Conservation (phyloP, 2,888 invertebrate genomes). For the Eulithis prunata region DNA sequence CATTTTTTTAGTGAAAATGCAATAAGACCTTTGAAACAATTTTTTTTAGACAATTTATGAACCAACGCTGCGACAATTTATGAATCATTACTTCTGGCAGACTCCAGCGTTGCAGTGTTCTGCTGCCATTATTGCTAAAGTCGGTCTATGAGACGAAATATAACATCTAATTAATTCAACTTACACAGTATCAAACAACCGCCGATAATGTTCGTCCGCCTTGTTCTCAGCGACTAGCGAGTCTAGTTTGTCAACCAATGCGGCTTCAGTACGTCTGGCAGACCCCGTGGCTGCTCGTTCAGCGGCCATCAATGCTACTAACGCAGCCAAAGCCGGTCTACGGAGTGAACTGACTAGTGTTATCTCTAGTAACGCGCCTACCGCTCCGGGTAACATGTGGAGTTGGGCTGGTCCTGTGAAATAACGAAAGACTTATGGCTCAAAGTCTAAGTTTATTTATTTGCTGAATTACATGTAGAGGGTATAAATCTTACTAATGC, state of each 20-base stretch:
- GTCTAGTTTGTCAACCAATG: constrained; percentile 96
- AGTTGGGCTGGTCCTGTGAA: constrained; percentile 90
- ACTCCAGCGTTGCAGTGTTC: not conserved
- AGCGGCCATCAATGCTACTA: constrained; percentile 98
- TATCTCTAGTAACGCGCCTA: constrained; percentile 96
- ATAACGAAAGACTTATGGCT: not conserved
- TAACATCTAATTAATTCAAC: constrained; percentile 64
- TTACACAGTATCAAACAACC: constrained; percentile 98
- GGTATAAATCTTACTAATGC: too few relatives aligned
- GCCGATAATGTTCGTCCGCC: constrained; percentile 96
- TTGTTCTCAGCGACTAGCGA: constrained; percentile 96
- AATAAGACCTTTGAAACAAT: too few relatives aligned
- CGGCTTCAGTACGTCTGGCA: constrained; percentile 95
- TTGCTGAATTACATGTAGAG: too few relatives aligned
- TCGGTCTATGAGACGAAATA: not conserved
- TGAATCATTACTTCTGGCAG: not conserved
- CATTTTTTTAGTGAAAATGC: too few relatives aligned
- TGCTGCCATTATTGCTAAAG: not conserved
- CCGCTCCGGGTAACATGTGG: constrained; percentile 95
- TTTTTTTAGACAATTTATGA: too few relatives aligned
- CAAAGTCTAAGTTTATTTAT: too few relatives aligned
- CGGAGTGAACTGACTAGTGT: constrained; percentile 95
- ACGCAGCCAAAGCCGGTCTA: constrained; percentile 95
- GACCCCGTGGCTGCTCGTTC: constrained; percentile 93
- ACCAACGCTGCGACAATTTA: too few relatives aligned